Evolutionary conservation across 1,140 invertebrate species (phyloP).

Genomic region (Druon quercuslanigerum): DNA sequence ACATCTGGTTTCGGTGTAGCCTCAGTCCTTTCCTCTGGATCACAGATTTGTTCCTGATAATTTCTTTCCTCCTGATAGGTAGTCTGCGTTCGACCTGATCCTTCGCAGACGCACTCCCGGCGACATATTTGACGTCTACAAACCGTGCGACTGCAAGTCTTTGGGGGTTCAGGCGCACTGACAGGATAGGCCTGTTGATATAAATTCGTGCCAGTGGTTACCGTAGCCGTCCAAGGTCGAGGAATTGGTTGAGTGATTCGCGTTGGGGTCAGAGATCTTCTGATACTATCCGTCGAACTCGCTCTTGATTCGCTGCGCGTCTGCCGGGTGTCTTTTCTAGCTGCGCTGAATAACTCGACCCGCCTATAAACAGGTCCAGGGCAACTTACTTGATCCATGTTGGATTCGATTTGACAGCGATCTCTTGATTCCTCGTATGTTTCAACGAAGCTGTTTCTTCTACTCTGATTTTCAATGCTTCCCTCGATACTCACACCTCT

Average conservation of each 20-base stretch:
- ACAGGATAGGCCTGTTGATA: conserved; percentile 59
- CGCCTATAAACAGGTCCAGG: conserved; percentile 64
- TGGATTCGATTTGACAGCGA: conserved; percentile 31
- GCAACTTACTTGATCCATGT: conserved; percentile 68
- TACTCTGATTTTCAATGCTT: conserved; percentile 48
- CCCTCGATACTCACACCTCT: conserved; percentile 61
- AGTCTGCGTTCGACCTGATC: conserved; percentile 47
- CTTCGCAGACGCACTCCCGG: conserved; percentile 56
- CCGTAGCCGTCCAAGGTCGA: conserved; percentile 70
- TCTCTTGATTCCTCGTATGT: conserved; percentile 40
- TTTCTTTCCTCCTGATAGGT: conserved; percentile 63
- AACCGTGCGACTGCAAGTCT: conserved; percentile 55
- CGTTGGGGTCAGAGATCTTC: conserved; percentile 71
- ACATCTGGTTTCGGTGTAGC: conserved; percentile 48
- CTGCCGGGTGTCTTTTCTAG: conserved; percentile 49
- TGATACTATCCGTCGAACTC: conserved; percentile 65
- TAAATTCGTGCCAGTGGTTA: conserved; percentile 57
- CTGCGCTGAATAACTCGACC: conserved; percentile 58
- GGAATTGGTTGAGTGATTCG: conserved; percentile 70
- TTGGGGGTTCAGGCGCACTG: conserved; percentile 43
- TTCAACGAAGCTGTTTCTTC: conserved; percentile 52
- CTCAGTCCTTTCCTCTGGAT: conserved; percentile 44
- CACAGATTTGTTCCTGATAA: conserved; percentile 56
- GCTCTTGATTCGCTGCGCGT: conserved; percentile 59
- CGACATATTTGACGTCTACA: conserved; percentile 58